phyloP scores from a whole-genome alignment of 2,113 vertebrate species.

The Nanorana parkeri region DNA sequence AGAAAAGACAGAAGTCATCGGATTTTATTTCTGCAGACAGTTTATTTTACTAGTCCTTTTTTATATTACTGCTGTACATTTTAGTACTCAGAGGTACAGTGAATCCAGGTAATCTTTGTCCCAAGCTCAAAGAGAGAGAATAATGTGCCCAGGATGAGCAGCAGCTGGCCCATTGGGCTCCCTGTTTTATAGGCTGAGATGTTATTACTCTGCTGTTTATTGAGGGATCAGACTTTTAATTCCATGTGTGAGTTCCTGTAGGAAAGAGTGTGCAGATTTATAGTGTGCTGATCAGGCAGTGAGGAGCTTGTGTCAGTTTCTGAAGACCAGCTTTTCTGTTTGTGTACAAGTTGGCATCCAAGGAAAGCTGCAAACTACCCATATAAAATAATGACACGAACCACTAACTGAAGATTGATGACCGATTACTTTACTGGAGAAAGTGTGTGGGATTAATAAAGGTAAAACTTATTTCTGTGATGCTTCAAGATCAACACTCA shows the following conservation, averaged over 20 bases:
- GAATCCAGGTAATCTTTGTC: constrained; percentile 36
- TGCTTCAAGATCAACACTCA: too few species aligned
- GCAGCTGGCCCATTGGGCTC: constrained; percentile 18
- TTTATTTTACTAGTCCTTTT: constrained; percentile 40
- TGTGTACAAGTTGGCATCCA: constrained; percentile 3
- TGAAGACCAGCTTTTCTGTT: constrained; percentile 31
- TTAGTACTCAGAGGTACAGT: constrained; percentile 48
- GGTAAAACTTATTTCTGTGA: too few species aligned
- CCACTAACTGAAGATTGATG: background rate
- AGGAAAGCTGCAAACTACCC: constrained; percentile 15
- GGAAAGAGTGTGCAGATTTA: constrained; percentile 40
- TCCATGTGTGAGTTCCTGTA: constrained; percentile 22
- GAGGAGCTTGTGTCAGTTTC: constrained; percentile 29
- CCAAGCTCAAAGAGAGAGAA: constrained; percentile 30
- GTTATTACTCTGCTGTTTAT: constrained; percentile 42
- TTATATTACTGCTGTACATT: constrained; percentile 30
- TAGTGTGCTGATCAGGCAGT: constrained; percentile 35
- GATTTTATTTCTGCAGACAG: constrained; percentile 40
- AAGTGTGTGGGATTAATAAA: background rate
- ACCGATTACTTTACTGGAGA: background rate
- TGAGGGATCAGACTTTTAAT: constrained; percentile 47
- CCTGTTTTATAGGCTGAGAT: constrained; percentile 32
- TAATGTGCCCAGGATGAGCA: constrained; percentile 38
- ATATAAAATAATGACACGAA: constrained; percentile 11
- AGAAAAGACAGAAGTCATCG: constrained; percentile 41